These are phyloP conservation scores for Saccostrea glomerata DNA, from an alignment of 1,140 invertebrate genomes.

Conservation along the genomic window DNA sequence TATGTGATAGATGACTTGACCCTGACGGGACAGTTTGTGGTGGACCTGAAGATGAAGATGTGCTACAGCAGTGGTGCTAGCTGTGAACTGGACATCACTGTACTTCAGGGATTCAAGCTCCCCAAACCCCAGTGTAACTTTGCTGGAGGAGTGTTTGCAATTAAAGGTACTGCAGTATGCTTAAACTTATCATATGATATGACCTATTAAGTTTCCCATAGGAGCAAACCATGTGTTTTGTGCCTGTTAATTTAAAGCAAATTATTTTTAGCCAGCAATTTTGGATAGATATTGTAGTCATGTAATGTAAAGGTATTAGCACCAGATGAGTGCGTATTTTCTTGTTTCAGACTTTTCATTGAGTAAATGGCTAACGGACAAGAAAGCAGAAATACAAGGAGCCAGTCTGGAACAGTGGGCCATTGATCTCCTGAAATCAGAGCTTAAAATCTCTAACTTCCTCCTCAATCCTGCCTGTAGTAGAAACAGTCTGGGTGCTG, in stretches of 20 bases:
- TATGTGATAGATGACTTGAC: constrained; percentile 52
- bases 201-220: no score
- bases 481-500: neutral
- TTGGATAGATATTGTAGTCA: no score
- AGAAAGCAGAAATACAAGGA: constrained; percentile 8
- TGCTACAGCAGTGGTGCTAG: constrained; percentile 41
- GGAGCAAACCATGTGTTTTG: no score
- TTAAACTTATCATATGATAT: no score
- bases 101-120: constrained; percentile 47
- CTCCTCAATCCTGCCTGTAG: constrained; percentile 40
- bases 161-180: constrained; percentile 18
- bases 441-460: constrained; percentile 44
- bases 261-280: no score
- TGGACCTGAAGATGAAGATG: constrained; percentile 45
- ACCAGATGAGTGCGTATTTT: no score
- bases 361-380: neutral
- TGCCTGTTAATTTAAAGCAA: no score
- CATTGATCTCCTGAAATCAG: constrained; percentile 42
- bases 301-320: no score
- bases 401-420: constrained; percentile 22
- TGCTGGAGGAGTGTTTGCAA: constrained; percentile 43
- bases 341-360: constrained; percentile 18
- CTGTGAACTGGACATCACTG: constrained; percentile 40
- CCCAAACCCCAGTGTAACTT: constrained; percentile 46
- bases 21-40: constrained; percentile 36